Percentiles rank a stretch among this genome's conserved stretches.
Evolutionary conservation across 2,113 vertebrate species (phyloP).

Genomic region (Pampusana beccarii): DNA sequence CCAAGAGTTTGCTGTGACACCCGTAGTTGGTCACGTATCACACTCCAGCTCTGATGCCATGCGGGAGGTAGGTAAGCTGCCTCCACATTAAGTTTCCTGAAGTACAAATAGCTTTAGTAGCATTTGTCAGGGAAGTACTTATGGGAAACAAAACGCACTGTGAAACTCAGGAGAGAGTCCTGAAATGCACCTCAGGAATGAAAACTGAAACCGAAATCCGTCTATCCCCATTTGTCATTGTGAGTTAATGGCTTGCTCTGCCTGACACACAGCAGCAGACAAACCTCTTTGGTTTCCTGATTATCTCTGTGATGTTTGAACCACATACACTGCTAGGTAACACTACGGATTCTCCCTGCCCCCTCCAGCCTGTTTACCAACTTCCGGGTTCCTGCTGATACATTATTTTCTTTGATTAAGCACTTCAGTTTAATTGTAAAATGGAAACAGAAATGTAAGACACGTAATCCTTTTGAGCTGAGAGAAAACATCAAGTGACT

Average conservation of each 20-base stretch:
- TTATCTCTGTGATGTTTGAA: constrained; percentile 4
- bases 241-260: constrained; percentile 20
- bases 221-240: not conserved
- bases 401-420: constrained; percentile 51
- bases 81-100: not conserved
- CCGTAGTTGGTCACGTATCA: not conserved
- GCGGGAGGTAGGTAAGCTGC: not conserved
- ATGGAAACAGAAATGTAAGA: constrained; percentile 20
- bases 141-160: not conserved
- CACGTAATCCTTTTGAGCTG: not conserved
- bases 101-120: not conserved
- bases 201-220: constrained; percentile 20
- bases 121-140: not conserved
- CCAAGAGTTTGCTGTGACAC: not conserved
- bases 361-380: not conserved
- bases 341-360: not conserved
- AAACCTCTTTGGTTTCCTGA: constrained; percentile 26
- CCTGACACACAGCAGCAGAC: not conserved
- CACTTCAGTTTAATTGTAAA: constrained; percentile 26
- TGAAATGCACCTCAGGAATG: constrained; percentile 21
- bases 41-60: not conserved
- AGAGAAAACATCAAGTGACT: not conserved
- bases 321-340: not conserved
- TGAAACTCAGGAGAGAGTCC: not conserved
- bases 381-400: constrained; percentile 1